Evolutionary conservation across 2,113 vertebrate species (phyloP), one percentile per base, ranked within the genome.

Genomic region (Nasalis larvatus): DNA sequence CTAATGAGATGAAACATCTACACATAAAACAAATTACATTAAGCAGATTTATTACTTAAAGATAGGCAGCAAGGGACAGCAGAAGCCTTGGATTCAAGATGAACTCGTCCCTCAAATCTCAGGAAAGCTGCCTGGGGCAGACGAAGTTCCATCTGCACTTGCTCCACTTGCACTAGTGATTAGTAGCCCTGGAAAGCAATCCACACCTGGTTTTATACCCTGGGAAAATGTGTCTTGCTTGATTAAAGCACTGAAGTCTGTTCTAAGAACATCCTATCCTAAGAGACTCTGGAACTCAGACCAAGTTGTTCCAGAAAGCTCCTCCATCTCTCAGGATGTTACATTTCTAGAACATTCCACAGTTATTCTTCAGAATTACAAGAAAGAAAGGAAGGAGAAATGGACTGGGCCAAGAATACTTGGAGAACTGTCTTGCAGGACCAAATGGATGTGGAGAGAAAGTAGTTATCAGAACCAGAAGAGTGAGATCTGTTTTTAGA

Each of bases 251-350:
- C 60, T 63, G 27, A 63, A 30, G 27, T 63, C 60, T 63, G 16
- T n/a, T 4, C 42, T 9, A 25, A 25, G 30, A 27, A 25, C 1
- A 21, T 63, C 4, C 20, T 73, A 6, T 42, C n/a, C n/a, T 73
- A 47, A 37, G 60, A 81, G 1, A 4, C 32, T 73, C 23, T 80
- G 13, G n/a, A 74, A 74, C 13, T 52, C 27, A 71, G 11, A 3
- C 13, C 14, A n/a, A 5, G 1, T 12, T 20, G 7, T 23, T 45
- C 32, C 30, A 13, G 4, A 6, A 17, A 27, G 4, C 3, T 21
- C 16, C 14, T 90, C 45, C 49, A 71, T n/a, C 32, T 56, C 52
- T 40, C 37, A 56, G 45, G 21, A 54, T 25, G 45, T n/a, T 47
- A 0, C 3, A 56, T 40, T 35, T 47, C 20, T 11, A 54, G 27